Base-by-base conservation (phyloP, 2,113 vertebrate species). In the Coregonus clupeaformis region DNA sequence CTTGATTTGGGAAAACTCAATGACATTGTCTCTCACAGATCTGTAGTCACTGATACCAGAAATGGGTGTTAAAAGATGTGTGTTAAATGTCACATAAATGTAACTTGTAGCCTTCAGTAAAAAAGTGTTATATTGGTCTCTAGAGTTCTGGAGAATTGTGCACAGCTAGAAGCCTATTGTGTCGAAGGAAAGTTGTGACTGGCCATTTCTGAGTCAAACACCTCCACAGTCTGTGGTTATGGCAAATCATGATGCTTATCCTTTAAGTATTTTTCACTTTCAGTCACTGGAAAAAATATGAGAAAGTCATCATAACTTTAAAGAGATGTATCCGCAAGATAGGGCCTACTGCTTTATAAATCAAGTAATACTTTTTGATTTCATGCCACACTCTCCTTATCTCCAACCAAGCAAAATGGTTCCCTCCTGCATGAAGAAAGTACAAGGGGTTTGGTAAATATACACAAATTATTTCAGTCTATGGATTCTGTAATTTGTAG, bases 231-330 rank as follows among this genome's bases (percentile, higher is more conserved):
- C 65, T 45, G 77, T 75, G 90, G 82, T 83, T 88, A 64, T 73
- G 57, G 52, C 47, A 63, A 52, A 13, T 62, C 60, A 30, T 70
- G 60, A 70, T 81, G 64, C 72, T 71, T 74, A 84, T 57, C 25
- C 59, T 72, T 89, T 89, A 3, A 59, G 86, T 82, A 87, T 72
- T 90, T 91, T 83, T 91, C 84, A 77, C 60, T 91, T 82, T 87
- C 92, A 90, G 83, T 91, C 89, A 93, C 75, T 91, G 86, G 89
- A 59, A 88, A 87, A 82, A 63, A 76, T 62, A 36, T 49, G 24
- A 72, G 68, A 45, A 52, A 52, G 49, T 36, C 4, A 14, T 60
- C 18, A 67, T 29, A 16, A 60, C 70, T 13, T 64, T 76, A 73
- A 72, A 73, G 64, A 14, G 42, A 45, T 14, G 3, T 7, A 30